Conservation (phyloP, 2,797 vertebrate genomes). For the Picus viridis region DNA sequence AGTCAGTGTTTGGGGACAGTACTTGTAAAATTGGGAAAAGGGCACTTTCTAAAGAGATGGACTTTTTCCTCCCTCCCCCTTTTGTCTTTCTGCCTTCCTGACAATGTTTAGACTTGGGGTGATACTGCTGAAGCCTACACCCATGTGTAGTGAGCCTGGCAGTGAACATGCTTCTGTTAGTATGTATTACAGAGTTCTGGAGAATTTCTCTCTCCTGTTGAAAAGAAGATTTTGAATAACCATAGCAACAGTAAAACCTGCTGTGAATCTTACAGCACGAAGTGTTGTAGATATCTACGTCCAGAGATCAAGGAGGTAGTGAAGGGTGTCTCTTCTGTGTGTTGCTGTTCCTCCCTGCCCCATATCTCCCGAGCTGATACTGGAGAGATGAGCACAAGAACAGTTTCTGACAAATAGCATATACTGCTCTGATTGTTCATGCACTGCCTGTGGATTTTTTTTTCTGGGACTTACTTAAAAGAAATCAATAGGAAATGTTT, state of each 20-base stretch:
- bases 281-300: constrained; percentile 78
- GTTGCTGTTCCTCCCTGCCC: background rate
- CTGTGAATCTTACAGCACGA: constrained; percentile 71
- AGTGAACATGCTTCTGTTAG: background rate
- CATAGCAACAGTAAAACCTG: constrained; percentile 83
- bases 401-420: background rate
- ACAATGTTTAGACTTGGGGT: background rate
- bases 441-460: background rate
- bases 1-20: background rate
- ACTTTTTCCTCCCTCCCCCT: background rate
- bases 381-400: background rate
- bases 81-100: too few relatives aligned
- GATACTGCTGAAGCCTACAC: background rate
- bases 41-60: background rate
- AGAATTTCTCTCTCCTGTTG: constrained; percentile 83
- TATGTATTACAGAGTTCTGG: constrained; percentile 75
- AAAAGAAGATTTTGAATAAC: constrained; percentile 81
- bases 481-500: background rate
- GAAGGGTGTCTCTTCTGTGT: background rate
- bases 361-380: background rate
- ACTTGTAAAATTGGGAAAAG: background rate
- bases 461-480: constrained; percentile 13
- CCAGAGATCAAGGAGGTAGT: constrained; percentile 7
- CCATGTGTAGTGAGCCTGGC: background rate
- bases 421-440: background rate